Conservation (phyloP, 2,888 invertebrate genomes). For the Epistrophe eligans region DNA sequence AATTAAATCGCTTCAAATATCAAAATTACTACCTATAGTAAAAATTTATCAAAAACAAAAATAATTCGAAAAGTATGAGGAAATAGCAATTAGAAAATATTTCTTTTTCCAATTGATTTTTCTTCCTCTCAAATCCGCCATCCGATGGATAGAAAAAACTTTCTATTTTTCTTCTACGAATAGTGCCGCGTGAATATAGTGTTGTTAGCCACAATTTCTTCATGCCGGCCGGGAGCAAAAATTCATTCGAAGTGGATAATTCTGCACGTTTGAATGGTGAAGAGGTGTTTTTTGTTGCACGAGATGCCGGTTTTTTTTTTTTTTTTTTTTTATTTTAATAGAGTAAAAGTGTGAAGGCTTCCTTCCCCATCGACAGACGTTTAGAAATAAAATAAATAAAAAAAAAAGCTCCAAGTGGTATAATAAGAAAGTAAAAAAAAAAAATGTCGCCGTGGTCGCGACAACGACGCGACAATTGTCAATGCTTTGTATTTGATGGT, state of each 20-base stretch:
- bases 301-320: constrained; percentile 12
- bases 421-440: constrained; percentile 4
- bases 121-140: constrained; percentile 12
- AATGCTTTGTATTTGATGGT: constrained; percentile 11
- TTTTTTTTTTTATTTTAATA: constrained; percentile 2
- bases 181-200: constrained; percentile 3
- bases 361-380: not conserved
- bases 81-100: constrained; percentile 49
- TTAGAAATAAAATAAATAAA: not conserved
- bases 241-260: constrained; percentile 48
- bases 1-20: constrained; percentile 2
- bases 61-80: constrained; percentile 30
- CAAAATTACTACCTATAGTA: constrained; percentile 9
- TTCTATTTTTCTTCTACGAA: constrained; percentile 48
- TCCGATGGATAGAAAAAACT: constrained; percentile 40
- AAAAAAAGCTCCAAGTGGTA: constrained; percentile 18
- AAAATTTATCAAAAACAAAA: constrained; percentile 10
- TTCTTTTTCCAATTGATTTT: constrained; percentile 19
- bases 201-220: constrained; percentile 2
- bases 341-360: constrained; percentile 35
- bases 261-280: constrained; percentile 49
- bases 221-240: constrained; percentile 43
- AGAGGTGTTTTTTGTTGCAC: constrained; percentile 32
- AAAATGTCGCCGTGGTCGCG: not conserved
- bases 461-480: constrained; percentile 8